A percentile compares a stretch with the other conserved stretches of the same genome.
These are phyloP conservation scores for Nyctalus aviator DNA, from an alignment of 2,797 vertebrate species.

Conservation along the genomic window DNA sequence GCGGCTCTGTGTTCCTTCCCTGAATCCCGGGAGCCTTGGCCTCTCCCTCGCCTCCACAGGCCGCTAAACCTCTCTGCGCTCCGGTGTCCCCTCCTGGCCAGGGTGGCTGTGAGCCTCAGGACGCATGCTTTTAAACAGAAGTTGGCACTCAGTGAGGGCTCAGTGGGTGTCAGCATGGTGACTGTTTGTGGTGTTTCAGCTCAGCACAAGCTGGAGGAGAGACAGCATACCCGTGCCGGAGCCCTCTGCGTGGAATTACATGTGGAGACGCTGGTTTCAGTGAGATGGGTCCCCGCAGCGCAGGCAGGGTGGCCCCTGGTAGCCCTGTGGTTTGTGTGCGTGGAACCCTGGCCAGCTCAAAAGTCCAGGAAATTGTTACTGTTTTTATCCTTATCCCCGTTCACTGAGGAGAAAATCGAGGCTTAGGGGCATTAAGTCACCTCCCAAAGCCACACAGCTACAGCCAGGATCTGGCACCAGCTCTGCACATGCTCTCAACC, in stretches of 20 bases:
- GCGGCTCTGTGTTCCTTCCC: not conserved
- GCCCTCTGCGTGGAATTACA: not conserved
- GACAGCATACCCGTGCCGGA: not conserved
- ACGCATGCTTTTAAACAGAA: not conserved
- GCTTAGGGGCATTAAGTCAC: not conserved
- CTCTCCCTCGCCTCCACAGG: fast-evolving
- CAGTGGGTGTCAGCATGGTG: not conserved
- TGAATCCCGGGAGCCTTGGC: not conserved
- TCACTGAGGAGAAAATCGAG: not conserved
- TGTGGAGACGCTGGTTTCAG: not conserved
- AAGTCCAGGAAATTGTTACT: not conserved
- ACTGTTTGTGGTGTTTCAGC: not conserved
- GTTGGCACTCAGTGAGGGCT: not conserved
- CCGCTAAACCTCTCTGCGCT: not conserved
- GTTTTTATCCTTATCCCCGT: not conserved
- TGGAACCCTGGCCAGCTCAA: not conserved
- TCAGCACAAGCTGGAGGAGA: not conserved
- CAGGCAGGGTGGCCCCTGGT: fast-evolving
- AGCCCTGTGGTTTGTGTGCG: fast-evolving
- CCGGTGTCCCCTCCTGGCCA: not conserved
- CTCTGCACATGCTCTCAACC: too few species aligned
- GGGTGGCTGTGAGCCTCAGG: too few species aligned
- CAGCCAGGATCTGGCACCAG: not conserved
- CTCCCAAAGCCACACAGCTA: not conserved
- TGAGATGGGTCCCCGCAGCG: fast-evolving